phyloP scores from a whole-genome alignment of 2,113 vertebrate species.

The Macrotus californicus region DNA sequence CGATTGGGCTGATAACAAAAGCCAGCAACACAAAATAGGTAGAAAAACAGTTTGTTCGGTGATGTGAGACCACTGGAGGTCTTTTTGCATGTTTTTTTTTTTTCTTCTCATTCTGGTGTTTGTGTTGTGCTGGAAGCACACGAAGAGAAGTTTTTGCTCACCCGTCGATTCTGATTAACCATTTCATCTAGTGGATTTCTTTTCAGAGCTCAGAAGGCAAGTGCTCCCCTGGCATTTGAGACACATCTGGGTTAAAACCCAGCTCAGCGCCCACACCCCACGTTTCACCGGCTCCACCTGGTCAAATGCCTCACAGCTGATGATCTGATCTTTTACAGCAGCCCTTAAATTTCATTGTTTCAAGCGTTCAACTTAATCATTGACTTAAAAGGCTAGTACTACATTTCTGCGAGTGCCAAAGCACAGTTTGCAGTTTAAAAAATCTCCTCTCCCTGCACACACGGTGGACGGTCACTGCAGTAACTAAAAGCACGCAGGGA shows the following conservation, averaged over 20 bases:
- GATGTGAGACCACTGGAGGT: constrained; percentile 79
- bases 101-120: constrained; percentile 66
- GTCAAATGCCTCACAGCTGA: neutral
- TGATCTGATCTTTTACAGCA: constrained; percentile 21
- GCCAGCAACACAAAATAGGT: constrained; percentile 82
- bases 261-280: neutral
- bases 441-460: neutral
- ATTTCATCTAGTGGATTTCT: constrained; percentile 45
- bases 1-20: constrained; percentile 85
- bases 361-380: neutral
- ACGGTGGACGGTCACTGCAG: neutral
- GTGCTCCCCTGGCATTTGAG: neutral
- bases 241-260: neutral
- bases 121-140: constrained; percentile 71
- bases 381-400: neutral
- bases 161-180: constrained; percentile 48
- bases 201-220: constrained; percentile 38
- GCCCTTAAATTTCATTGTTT: neutral
- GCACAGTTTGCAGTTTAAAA: neutral
- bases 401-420: neutral
- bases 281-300: neutral
- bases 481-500: neutral
- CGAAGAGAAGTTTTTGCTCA: constrained; percentile 64
- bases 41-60: constrained; percentile 83
- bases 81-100: constrained; percentile 67